These are phyloP conservation scores for Oxyruncus cristatus DNA, from an alignment of 2,113 vertebrate genomes.

Conservation along the genomic window DNA sequence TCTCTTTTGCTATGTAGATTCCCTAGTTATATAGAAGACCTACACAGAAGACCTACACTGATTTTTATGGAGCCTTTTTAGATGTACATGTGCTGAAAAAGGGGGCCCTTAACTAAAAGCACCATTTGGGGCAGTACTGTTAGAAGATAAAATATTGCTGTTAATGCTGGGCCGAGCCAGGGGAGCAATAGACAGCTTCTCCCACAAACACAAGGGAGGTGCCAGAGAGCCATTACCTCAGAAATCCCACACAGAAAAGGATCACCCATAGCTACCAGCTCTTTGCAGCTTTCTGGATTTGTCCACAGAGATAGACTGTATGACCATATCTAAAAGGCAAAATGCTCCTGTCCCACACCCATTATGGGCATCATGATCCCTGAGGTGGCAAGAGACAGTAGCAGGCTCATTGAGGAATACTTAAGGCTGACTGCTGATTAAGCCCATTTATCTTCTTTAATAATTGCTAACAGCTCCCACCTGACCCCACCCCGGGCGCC, in stretches of 20 bases:
- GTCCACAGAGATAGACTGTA: background rate
- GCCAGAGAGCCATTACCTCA: background rate
- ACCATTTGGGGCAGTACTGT: background rate
- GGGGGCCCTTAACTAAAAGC: background rate
- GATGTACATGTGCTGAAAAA: background rate
- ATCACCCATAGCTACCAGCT: background rate
- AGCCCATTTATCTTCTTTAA: background rate
- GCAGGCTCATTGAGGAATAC: background rate
- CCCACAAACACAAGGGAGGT: background rate
- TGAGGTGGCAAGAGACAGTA: fast-evolving
- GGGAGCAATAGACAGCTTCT: background rate
- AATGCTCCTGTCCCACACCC: background rate
- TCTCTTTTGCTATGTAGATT: background rate
- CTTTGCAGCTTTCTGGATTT: background rate
- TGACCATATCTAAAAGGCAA: background rate
- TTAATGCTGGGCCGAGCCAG: background rate
- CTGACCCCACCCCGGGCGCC: background rate
- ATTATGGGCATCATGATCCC: fast-evolving
- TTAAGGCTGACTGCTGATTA: background rate
- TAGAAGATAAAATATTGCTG: background rate
- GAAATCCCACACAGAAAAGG: background rate
- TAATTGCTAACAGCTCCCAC: background rate
- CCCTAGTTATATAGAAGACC: background rate
- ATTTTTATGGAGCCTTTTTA: background rate
- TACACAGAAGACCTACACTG: background rate